phyloP scores from a whole-genome alignment of 2,113 vertebrate genomes.

The Verasper variegatus region DNA sequence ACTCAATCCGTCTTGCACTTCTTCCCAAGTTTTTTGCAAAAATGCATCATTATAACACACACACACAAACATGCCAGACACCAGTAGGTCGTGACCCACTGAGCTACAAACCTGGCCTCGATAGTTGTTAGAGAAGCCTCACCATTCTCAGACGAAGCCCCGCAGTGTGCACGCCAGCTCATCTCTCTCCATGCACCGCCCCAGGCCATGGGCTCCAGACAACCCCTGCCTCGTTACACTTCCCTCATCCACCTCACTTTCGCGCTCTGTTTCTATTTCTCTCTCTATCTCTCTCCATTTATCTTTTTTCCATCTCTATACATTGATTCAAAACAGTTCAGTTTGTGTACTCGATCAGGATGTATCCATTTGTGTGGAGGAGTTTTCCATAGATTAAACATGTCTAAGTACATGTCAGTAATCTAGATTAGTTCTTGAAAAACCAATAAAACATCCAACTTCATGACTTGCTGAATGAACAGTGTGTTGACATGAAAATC shows the following conservation, averaged over 20 bases:
- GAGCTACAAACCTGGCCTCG: slow-evolving; percentile 57
- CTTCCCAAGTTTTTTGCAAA: slow-evolving; percentile 4
- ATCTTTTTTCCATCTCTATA: neutral
- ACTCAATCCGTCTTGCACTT: slow-evolving; percentile 15
- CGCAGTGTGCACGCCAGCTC: slow-evolving; percentile 59
- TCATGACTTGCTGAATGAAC: no score
- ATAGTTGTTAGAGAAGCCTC: slow-evolving; percentile 56
- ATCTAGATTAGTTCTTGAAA: neutral
- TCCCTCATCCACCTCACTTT: slow-evolving; percentile 53
- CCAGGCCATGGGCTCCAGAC: slow-evolving; percentile 61
- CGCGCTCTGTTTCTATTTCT: slow-evolving; percentile 33
- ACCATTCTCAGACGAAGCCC: slow-evolving; percentile 54
- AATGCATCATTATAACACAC: slow-evolving; percentile 34
- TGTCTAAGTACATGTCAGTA: neutral
- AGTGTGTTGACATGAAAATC: no score
- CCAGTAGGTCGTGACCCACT: slow-evolving; percentile 54
- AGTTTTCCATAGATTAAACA: neutral
- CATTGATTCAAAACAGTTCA: slow-evolving; percentile 23
- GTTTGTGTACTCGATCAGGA: slow-evolving; percentile 6
- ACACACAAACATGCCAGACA: slow-evolving; percentile 35
- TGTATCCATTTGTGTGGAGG: slow-evolving; percentile 12
- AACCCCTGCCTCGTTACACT: slow-evolving; percentile 55
- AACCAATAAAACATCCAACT: no score
- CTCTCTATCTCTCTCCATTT: slow-evolving; percentile 7
- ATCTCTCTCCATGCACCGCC: slow-evolving; percentile 60